Evolutionary conservation across 2,888 invertebrate genomes (phyloP).

Genomic region (Sipha maydis): DNA sequence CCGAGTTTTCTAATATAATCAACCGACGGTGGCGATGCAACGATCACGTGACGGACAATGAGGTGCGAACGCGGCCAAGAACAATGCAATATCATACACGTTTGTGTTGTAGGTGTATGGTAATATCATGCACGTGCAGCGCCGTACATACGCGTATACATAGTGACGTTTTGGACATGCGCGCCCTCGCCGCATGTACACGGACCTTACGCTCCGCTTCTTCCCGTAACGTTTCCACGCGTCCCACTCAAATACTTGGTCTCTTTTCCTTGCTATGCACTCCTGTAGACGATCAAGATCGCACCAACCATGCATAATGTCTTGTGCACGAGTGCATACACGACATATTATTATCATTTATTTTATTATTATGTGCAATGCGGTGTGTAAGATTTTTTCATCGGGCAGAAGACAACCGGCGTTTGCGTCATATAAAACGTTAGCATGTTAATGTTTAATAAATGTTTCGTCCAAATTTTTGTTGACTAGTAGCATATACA

Average conservation of each 20-base stretch:
- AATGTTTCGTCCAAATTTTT: background rate
- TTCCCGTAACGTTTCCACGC: background rate
- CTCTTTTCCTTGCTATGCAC: no score
- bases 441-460: background rate
- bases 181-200: background rate
- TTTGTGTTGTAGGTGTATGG: no score
- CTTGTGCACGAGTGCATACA: no score
- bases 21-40: slow-evolving; percentile 36
- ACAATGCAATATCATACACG: background rate
- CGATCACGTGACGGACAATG: slow-evolving; percentile 19
- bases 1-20: slow-evolving; percentile 55
- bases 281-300: no score
- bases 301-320: no score
- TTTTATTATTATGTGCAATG: no score
- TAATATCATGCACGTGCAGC: no score
- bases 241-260: no score
- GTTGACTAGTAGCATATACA: background rate
- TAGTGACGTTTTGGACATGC: background rate
- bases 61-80: slow-evolving; percentile 25
- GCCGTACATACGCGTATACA: background rate
- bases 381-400: no score
- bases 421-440: background rate
- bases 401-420: no score
- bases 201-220: background rate
- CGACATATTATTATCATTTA: background rate